Conservation (phyloP, 2,888 invertebrate genomes). For the Conops quadrifasciatus region DNA sequence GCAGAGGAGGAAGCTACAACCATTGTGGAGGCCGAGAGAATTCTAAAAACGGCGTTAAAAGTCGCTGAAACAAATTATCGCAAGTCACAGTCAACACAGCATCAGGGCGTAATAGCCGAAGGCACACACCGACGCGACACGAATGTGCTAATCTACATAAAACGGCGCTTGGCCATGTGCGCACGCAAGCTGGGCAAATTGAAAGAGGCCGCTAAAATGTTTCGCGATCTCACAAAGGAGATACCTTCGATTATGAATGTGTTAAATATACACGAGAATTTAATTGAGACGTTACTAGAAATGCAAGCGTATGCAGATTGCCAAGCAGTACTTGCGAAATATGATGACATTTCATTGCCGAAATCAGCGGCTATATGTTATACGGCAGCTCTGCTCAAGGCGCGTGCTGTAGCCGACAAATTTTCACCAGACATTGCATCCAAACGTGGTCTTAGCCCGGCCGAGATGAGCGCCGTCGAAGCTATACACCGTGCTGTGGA, state of each 20-base stretch:
- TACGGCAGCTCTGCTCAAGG: constrained; percentile 92
- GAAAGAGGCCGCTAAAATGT: constrained; percentile 95
- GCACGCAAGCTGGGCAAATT: constrained; percentile 91
- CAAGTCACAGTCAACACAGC: constrained; percentile 82
- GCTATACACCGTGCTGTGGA: constrained; percentile 95
- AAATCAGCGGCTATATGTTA: constrained; percentile 96
- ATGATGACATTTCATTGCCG: constrained; percentile 92
- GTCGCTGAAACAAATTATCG: constrained; percentile 82
- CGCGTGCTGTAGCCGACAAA: constrained; percentile 88
- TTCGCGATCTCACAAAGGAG: constrained; percentile 96
- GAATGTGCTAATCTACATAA: constrained; percentile 93
- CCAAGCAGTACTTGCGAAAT: constrained; percentile 87
- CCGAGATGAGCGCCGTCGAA: constrained; percentile 92
- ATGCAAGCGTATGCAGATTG: constrained; percentile 97
- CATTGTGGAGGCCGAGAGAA: constrained; percentile 86
- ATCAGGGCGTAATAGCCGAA: constrained; percentile 79
- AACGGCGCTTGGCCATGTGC: constrained; percentile 96
- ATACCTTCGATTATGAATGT: constrained; percentile 94
- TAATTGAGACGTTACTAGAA: constrained; percentile 93
- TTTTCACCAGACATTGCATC: constrained; percentile 87
- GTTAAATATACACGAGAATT: constrained; percentile 93
- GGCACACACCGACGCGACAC: constrained; percentile 86
- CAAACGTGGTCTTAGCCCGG: constrained; percentile 82
- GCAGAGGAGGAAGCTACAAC: constrained; percentile 97
- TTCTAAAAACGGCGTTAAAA: constrained; percentile 83